Base-by-base conservation (phyloP, 2,888 invertebrate genomes). In the Melipona bicolor region DNA sequence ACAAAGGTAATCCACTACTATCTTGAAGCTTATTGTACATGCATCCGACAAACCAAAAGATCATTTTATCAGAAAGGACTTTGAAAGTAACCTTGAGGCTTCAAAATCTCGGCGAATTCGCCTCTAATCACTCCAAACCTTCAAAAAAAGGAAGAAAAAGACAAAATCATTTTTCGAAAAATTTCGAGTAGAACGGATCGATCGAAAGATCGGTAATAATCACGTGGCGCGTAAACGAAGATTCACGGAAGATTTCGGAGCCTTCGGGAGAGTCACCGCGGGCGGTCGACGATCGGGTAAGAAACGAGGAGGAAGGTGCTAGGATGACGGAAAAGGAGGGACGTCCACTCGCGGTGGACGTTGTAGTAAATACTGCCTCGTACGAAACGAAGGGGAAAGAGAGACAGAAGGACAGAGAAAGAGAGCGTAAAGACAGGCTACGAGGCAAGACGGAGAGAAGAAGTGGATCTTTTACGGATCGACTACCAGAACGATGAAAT, bases 401-500 rank as follows among this genome's bases (percentile, higher is more conserved):
- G 3, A 11, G 56, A 21, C 3, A n/a, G 56, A 11, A 21, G 21
- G 21, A 56, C 3, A 21, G 54, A 56, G 32, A 21, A 19, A 32
- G 62, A 32, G 70, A 36, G 36, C 36, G 36, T 9, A 43, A 43
- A 43, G 36, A 43, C 49, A 64, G 54, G 49, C 54, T 49, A 36
- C 21, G 75, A 82, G 56, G 77, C 79, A 72, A 77, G 52, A 52
- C 72, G 50, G 64, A 65, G 65, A 52, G 67, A 54, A 52, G 67
- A 54, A 21, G 84, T 2, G 72, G 81, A 83, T 83, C 83, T 79
- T 89, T 91, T 89, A 89, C 89, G 91, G 91, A 92, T 92, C 90
- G 92, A 90, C 91, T 89, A 91, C 87, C 89, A 91, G 89, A 88
- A 90, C 89, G 91, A 91, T 91, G 91, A 92, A 92, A 92, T 91